Conservation (phyloP, 2,113 vertebrate species). For the Rissa tridactyla region DNA sequence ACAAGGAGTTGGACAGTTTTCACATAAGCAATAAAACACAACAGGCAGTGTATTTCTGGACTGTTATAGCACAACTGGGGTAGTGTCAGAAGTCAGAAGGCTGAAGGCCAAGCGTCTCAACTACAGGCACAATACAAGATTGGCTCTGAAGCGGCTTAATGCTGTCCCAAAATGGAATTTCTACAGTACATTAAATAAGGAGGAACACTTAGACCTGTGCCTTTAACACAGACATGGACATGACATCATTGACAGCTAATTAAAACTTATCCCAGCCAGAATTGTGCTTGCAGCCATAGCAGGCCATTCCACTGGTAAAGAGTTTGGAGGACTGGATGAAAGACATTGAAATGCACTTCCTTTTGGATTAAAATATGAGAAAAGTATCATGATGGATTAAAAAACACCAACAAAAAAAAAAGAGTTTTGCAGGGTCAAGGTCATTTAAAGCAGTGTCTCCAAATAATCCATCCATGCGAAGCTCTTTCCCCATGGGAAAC, state of each 20-base stretch:
- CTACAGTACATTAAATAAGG: slow-evolving; percentile 73
- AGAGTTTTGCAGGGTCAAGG: background rate
- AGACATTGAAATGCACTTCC: background rate
- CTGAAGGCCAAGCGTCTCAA: slow-evolving; percentile 73
- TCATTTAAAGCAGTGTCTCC: background rate
- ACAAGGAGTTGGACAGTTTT: slow-evolving; percentile 66
- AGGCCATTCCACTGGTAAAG: slow-evolving; percentile 12
- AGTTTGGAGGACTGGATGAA: background rate
- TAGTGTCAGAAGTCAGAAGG: slow-evolving; percentile 69
- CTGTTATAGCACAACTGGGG: slow-evolving; percentile 64
- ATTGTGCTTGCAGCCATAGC: slow-evolving; percentile 38
- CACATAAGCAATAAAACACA: slow-evolving; percentile 74
- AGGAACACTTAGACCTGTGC: slow-evolving; percentile 70
- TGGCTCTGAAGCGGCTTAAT: slow-evolving; percentile 69
- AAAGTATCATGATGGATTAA: background rate
- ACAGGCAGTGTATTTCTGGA: slow-evolving; percentile 71
- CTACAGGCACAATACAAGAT: slow-evolving; percentile 61
- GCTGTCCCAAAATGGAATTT: slow-evolving; percentile 75
- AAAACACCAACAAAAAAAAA: background rate
- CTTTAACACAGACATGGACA: slow-evolving; percentile 72
- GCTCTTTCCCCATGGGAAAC: background rate
- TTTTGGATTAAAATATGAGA: background rate
- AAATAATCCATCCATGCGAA: background rate
- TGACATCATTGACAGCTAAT: slow-evolving; percentile 78
- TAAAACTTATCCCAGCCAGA: slow-evolving; percentile 71